phyloP scores from a whole-genome alignment of 2,888 invertebrate genomes.

The Dione vanillae region DNA sequence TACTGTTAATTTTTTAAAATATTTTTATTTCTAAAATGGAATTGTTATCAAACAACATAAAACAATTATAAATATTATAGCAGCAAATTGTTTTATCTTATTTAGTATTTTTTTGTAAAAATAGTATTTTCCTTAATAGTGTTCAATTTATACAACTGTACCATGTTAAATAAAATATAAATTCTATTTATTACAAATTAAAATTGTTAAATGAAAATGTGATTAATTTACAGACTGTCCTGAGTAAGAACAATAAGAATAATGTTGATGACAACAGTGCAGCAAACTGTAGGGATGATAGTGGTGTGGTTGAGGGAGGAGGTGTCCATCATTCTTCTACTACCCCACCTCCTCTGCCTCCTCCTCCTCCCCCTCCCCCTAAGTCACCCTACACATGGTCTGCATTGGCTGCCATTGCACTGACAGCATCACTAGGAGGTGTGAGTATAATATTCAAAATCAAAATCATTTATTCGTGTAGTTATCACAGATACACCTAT shows the following conservation, averaged over 20 bases:
- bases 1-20: too few relatives aligned
- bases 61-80: too few relatives aligned
- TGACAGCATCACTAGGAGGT: conserved; percentile 71
- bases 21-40: too few relatives aligned
- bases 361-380: conserved; percentile 55
- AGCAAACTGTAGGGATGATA: not conserved
- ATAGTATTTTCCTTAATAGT: too few relatives aligned
- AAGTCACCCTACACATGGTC: conserved; percentile 59
- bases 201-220: too few relatives aligned
- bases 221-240: conserved; percentile 53
- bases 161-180: not conserved
- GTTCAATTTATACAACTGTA: too few relatives aligned
- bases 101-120: too few relatives aligned
- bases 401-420: conserved; percentile 65
- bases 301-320: conserved; percentile 51
- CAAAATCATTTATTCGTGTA: too few relatives aligned
- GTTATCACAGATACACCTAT: too few relatives aligned
- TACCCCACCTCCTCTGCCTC: conserved; percentile 47
- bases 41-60: too few relatives aligned
- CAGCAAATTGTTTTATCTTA: too few relatives aligned
- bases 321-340: conserved; percentile 56
- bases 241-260: conserved; percentile 42
- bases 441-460: conserved; percentile 55
- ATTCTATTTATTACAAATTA: not conserved
- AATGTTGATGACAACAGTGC: not conserved